phyloP scores from a whole-genome alignment of 1,140 invertebrate genomes.

The Solenopsis invicta region DNA sequence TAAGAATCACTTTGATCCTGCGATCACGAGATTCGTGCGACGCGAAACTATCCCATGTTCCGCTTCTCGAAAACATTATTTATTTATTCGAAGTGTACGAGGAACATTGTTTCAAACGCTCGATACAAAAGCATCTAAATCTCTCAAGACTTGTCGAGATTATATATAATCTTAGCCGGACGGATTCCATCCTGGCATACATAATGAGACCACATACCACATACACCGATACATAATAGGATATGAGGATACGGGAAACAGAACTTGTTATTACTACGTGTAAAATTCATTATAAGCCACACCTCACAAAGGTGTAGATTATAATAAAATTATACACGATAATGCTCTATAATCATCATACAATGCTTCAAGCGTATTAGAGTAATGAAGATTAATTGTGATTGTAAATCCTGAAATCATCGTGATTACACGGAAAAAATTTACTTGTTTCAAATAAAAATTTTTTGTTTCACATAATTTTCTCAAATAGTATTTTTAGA shows the following conservation, averaged over 20 bases:
- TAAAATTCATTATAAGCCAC: conserved; percentile 11
- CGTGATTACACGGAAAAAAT: background rate
- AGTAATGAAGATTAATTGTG: conserved; percentile 18
- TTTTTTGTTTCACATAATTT: too few relatives aligned
- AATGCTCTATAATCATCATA: background rate
- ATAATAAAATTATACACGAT: conserved; percentile 15
- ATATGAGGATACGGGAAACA: background rate
- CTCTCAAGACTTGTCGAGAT: conserved; percentile 7
- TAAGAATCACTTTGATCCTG: background rate
- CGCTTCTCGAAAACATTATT: background rate
- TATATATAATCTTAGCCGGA: background rate
- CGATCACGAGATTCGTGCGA: background rate
- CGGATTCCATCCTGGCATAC: background rate
- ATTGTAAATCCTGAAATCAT: background rate
- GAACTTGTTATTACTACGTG: background rate
- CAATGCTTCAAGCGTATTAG: background rate
- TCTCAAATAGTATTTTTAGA: too few relatives aligned
- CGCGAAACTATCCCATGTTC: background rate
- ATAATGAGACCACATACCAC: too few relatives aligned
- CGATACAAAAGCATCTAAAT: background rate
- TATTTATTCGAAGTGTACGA: background rate
- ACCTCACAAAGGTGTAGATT: conserved; percentile 11
- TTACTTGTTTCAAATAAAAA: too few relatives aligned
- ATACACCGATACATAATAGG: background rate
- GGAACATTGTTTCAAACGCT: background rate